Evolutionary conservation across 2,113 vertebrate species (phyloP).

Genomic region (Lepisosteus osseus): DNA sequence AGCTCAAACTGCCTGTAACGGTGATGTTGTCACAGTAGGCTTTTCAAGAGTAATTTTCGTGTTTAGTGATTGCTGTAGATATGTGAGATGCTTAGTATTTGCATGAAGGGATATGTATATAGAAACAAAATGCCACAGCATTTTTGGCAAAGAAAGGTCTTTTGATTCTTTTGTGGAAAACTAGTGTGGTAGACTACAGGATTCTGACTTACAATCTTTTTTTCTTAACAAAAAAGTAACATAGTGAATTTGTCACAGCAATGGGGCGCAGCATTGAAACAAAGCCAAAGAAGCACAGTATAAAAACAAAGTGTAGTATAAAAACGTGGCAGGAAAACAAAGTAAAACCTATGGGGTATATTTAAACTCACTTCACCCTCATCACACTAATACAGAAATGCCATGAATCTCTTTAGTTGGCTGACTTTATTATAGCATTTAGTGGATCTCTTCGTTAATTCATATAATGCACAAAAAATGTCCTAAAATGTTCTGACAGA

Average conservation of each 20-base stretch:
- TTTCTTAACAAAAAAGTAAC: constrained; percentile 34
- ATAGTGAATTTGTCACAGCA: constrained; percentile 44
- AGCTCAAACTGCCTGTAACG: too few relatives aligned
- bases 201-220: constrained; percentile 25
- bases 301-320: constrained; percentile 20
- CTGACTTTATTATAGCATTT: too few relatives aligned
- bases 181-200: constrained; percentile 25
- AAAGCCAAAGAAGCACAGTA: constrained; percentile 52
- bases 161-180: not conserved
- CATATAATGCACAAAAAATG: too few relatives aligned
- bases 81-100: not conserved
- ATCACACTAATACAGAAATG: too few relatives aligned
- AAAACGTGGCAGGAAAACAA: too few relatives aligned
- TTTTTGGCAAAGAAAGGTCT: not conserved
- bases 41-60: not conserved
- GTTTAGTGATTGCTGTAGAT: not conserved
- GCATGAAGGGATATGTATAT: not conserved
- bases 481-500: too few relatives aligned
- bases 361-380: too few relatives aligned
- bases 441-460: too few relatives aligned
- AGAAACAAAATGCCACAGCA: not conserved
- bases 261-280: constrained; percentile 42
- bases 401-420: too few relatives aligned
- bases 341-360: too few relatives aligned
- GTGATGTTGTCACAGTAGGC: not conserved